Conservation (phyloP, 2,113 vertebrate species). For the Muntiacus muntjak region DNA sequence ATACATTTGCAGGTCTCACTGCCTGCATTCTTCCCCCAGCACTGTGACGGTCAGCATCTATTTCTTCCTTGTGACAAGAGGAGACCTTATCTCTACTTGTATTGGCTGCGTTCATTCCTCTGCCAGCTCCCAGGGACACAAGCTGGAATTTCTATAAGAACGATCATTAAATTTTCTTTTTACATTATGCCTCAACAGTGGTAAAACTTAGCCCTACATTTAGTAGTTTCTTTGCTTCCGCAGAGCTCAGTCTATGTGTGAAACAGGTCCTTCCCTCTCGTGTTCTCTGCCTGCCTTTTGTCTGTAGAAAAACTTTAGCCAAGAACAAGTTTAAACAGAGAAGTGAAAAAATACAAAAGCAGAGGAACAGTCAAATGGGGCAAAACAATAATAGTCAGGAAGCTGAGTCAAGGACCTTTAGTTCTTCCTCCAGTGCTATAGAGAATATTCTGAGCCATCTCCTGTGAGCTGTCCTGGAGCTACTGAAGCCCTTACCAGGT, state of each 20-base stretch:
- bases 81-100: neutral
- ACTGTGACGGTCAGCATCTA: accelerated
- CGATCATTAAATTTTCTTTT: neutral
- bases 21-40: neutral
- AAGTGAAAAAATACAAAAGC: neutral
- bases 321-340: neutral
- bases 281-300: neutral
- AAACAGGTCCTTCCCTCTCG: neutral
- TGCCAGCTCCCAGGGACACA: neutral
- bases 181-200: neutral
- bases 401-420: neutral
- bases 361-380: neutral
- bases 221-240: neutral
- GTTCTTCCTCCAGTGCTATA: neutral
- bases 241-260: neutral
- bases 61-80: neutral
- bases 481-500: neutral
- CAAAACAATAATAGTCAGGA: neutral
- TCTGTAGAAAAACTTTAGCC: neutral
- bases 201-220: accelerated
- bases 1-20: neutral
- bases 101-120: accelerated
- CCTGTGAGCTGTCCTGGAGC: neutral
- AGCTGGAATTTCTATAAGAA: too few species aligned
- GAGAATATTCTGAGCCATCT: neutral